These are phyloP conservation scores for Spodoptera litura DNA, from an alignment of 1,140 invertebrate species.

Conservation along the genomic window DNA sequence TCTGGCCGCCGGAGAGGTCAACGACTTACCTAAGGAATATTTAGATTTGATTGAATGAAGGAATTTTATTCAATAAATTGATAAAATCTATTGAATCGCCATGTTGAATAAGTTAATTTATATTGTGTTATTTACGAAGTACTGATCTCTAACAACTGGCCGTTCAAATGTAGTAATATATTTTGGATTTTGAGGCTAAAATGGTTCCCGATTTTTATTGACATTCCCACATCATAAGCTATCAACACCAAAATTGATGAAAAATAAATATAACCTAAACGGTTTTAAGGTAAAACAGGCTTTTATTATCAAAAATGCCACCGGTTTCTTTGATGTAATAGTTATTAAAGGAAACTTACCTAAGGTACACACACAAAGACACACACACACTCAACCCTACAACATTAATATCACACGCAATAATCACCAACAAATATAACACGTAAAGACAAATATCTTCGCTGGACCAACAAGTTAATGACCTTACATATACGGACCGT, in stretches of 20 bases:
- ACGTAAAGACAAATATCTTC: not conserved
- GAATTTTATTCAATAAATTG: not conserved
- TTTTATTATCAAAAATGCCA: no score
- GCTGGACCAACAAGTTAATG: constrained; percentile 10
- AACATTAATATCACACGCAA: not conserved
- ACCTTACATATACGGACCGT: constrained; percentile 19
- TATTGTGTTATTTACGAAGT: no score
- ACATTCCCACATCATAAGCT: no score
- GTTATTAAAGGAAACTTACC: no score
- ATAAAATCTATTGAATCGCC: not conserved
- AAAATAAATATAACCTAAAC: no score
- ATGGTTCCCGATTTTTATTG: no score
- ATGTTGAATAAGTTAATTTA: not conserved
- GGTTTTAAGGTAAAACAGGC: no score
- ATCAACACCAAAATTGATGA: no score
- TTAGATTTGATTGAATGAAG: not conserved
- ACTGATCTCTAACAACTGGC: no score
- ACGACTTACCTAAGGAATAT: constrained; percentile 16
- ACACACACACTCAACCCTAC: not conserved
- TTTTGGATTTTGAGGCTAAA: no score
- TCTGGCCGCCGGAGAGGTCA: constrained; percentile 15
- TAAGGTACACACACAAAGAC: not conserved
- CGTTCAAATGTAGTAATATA: no score
- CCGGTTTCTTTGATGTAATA: no score
- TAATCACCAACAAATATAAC: not conserved